Evolutionary conservation across 2,888 invertebrate genomes (phyloP), one percentile per base, ranked within the genome.

Genomic region (Cheilosia urbana): DNA sequence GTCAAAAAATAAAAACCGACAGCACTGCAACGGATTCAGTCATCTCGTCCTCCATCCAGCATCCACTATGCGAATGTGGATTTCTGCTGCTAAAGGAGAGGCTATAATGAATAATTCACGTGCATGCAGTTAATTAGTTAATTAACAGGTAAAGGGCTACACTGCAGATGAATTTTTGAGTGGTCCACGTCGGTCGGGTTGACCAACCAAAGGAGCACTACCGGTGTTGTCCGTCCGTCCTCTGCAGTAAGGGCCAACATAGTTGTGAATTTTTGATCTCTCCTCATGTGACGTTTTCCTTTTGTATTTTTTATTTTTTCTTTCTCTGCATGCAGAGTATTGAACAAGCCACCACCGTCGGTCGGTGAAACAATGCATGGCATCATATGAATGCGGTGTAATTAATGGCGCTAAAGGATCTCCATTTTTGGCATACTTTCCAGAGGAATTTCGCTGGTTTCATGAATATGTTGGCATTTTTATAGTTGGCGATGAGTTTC

Each of bases 121-220:
- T 81, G 81, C 81, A 85, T 81, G 85, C 76, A 85, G 85, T 85
- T 85, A 85, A 85, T 85, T 85, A 85, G 85, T 85, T 85, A 85
- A 85, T 85, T 85, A 81, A 85, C 85, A 85, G 85, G 85, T 81
- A 81, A 77, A 81, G 85, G 81, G 72, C 85, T 81, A 81, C 81
- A 81, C 81, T 85, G 85, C 85, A 68, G 76, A 85, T 85, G 85
- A 76, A 85, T 81, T 85, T 85, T 63, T 63, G 76, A 85, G 81
- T 81, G 72, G 76, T 72, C 85, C 80, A 58, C 30, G 13, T 24
- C 27, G 27, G 62, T 27, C 27, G 49, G 66, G 21, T n/a, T 75
- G 69, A 65, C 80, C 81, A 49, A 65, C 49, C 4, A 37, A 30
- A 42, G 37, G 17, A 37, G 7, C 2, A 27, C 66, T 42, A 27